Evolutionary conservation across 2,797 vertebrate genomes (phyloP).

Genomic region (Percopsis omiscomaycus): DNA sequence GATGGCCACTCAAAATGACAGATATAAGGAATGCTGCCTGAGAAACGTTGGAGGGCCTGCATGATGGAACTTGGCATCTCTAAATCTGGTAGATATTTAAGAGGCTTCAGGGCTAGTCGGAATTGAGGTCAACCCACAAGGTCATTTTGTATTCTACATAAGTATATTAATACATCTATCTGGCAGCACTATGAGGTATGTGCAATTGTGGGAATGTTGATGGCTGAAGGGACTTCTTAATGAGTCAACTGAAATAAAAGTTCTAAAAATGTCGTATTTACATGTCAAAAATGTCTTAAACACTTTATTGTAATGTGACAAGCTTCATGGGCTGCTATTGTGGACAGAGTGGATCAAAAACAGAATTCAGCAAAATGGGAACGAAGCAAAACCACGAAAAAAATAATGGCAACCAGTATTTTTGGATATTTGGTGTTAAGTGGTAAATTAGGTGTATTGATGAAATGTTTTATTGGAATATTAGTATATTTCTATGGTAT

Average conservation of each 20-base stretch:
- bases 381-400: background rate
- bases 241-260: too few relatives aligned
- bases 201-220: conserved; percentile 54
- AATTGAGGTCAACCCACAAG: conserved; percentile 69
- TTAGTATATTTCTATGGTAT: too few relatives aligned
- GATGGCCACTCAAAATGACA: conserved; percentile 6
- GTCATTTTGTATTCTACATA: conserved; percentile 59
- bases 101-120: conserved; percentile 58
- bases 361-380: conserved; percentile 43
- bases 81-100: conserved; percentile 63
- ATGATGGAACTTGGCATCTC: conserved; percentile 57
- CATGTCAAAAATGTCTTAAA: conserved; percentile 42
- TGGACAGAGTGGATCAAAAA: conserved; percentile 45
- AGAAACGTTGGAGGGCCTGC: conserved; percentile 50
- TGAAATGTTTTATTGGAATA: too few relatives aligned
- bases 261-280: conserved; percentile 15
- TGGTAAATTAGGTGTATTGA: background rate
- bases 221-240: conserved; percentile 6
- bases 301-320: conserved; percentile 52
- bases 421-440: background rate
- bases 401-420: background rate
- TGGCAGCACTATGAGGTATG: conserved; percentile 47
- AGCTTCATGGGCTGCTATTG: conserved; percentile 38
- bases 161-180: conserved; percentile 63
- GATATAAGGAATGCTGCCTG: conserved; percentile 22